Conservation (phyloP, 2,888 invertebrate genomes). For the Noctua janthe region DNA sequence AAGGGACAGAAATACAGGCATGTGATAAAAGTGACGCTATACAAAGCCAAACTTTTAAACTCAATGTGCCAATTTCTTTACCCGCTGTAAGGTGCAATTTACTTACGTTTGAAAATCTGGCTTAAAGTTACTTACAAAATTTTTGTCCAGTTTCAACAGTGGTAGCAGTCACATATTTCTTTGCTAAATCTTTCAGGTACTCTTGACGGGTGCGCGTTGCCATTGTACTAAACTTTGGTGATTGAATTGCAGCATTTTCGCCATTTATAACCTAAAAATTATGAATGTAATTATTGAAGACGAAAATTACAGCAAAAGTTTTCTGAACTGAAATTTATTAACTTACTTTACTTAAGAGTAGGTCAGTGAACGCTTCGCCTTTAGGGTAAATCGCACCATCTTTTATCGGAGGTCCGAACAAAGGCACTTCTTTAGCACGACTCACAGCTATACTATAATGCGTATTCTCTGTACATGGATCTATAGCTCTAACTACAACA, state of each 20-base stretch:
- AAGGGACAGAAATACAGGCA: not conserved
- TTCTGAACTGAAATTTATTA: not conserved
- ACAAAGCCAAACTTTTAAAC: not conserved
- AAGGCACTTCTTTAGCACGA: constrained; percentile 97
- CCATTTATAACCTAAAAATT: constrained; percentile 95
- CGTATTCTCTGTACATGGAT: constrained; percentile 97
- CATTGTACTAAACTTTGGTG: constrained; percentile 99
- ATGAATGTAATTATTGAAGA: not conserved
- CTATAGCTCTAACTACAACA: constrained; percentile 96
- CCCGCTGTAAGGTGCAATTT: not conserved
- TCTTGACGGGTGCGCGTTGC: constrained; percentile 98
- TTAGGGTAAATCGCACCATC: constrained; percentile 96
- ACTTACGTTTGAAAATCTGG: not conserved
- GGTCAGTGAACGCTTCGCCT: constrained; percentile 98
- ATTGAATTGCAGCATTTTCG: constrained; percentile 98
- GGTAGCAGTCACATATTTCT: constrained; percentile 95
- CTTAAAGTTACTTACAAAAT: constrained; percentile 92
- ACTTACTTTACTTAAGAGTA: constrained; percentile 95
- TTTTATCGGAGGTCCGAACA: constrained; percentile 98
- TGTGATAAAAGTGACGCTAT: not conserved
- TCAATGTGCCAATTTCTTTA: not conserved
- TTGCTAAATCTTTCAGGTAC: constrained; percentile 97
- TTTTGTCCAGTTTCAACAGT: constrained; percentile 96
- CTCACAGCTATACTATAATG: constrained; percentile 95
- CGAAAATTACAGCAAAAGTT: not conserved